Conservation (phyloP, 1,140 invertebrate genomes). For the Varroa destructor region DNA sequence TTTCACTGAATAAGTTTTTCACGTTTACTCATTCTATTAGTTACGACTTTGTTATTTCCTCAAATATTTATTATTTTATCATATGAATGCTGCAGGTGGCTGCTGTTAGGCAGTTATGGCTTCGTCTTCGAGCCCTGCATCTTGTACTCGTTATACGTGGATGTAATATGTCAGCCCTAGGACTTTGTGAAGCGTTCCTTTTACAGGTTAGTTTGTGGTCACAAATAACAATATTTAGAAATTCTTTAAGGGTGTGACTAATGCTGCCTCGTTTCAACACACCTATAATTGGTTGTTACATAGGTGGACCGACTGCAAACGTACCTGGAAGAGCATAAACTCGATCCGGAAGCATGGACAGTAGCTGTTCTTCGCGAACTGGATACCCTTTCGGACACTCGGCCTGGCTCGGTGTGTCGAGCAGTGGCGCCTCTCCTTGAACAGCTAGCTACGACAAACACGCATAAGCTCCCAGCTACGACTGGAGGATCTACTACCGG, state of each 20-base stretch:
- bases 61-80: too few species aligned
- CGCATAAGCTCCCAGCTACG: slow-evolving; percentile 37
- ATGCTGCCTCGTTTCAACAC: slow-evolving; percentile 30
- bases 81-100: slow-evolving; percentile 45
- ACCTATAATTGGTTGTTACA: slow-evolving; percentile 31
- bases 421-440: slow-evolving; percentile 62
- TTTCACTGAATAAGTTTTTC: too few species aligned
- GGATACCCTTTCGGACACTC: slow-evolving; percentile 60
- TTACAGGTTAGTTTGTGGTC: slow-evolving; percentile 42
- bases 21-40: too few species aligned
- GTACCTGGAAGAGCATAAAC: slow-evolving; percentile 42
- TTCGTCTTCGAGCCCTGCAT: slow-evolving; percentile 68
- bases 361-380: slow-evolving; percentile 61
- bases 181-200: slow-evolving; percentile 51
- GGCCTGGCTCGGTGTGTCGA: slow-evolving; percentile 65
- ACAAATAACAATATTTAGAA: slow-evolving; percentile 14
- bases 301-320: slow-evolving; percentile 28
- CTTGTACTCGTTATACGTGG: slow-evolving; percentile 57
- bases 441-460: slow-evolving; percentile 40
- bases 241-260: neutral
- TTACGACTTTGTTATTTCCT: too few species aligned
- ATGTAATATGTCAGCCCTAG: slow-evolving; percentile 49
- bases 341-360: slow-evolving; percentile 61
- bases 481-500: slow-evolving; percentile 28
- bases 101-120: slow-evolving; percentile 63